Evolutionary conservation across 2,113 vertebrate genomes (phyloP).

Genomic region (Tenebrosternarchus preto): DNA sequence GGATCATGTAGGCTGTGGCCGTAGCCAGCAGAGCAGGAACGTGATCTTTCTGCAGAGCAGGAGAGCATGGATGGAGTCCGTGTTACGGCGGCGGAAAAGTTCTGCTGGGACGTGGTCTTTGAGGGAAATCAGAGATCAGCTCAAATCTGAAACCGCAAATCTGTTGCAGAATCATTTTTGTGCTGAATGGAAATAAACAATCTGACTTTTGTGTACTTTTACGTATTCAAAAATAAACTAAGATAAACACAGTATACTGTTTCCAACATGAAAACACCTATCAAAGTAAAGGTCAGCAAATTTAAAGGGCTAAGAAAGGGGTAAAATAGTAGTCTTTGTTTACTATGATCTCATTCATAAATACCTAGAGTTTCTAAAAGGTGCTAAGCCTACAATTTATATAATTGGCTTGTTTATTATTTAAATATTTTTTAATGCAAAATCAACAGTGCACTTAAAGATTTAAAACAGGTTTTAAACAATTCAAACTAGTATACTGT

Average conservation of each 20-base stretch:
- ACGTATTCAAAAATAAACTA: too few relatives aligned
- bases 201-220: neutral
- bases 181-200: neutral
- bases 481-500: neutral
- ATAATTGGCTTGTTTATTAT: too few relatives aligned
- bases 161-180: neutral
- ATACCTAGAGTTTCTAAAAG: neutral
- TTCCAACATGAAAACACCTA: too few relatives aligned
- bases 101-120: neutral
- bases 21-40: slow-evolving; percentile 92
- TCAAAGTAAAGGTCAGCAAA: too few relatives aligned
- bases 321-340: neutral
- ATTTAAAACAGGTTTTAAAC: neutral
- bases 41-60: slow-evolving; percentile 85
- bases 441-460: too few relatives aligned
- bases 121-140: neutral
- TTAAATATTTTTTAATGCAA: too few relatives aligned
- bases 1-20: slow-evolving; percentile 96
- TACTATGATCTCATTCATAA: neutral
- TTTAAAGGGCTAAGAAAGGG: neutral
- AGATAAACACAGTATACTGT: too few relatives aligned
- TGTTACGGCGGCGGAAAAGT: neutral
- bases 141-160: neutral
- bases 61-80: neutral
- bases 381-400: too few relatives aligned